Evolutionary conservation across 2,797 vertebrate genomes (phyloP), one percentile per base, ranked within the genome.

Genomic region (Cryptoblepharus egeriae): DNA sequence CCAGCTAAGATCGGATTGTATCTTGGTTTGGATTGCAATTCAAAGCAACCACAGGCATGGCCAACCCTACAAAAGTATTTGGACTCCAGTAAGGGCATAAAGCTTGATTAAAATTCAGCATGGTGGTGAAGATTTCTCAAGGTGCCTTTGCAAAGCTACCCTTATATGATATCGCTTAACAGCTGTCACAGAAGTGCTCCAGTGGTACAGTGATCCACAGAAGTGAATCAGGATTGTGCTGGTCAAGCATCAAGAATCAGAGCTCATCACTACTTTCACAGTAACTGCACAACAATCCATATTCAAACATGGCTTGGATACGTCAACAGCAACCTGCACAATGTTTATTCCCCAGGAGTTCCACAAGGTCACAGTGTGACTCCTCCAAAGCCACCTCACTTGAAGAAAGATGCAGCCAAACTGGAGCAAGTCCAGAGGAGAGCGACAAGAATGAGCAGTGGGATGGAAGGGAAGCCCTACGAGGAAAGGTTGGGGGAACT

Each of bases 211-310:
- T 15, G 71, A 81, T 57, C 79, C 79, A 74, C 24, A 67, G 49
- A 42, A 81, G 63, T 42, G 61, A 81, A 57, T 65, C 63, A 39
- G 79, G 71, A 61, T 79, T 71, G 78, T 71, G 68, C 55, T 32
- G 78, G 78, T 61, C 78, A 79, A 71, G 57, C 78, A 61, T 68
- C 68, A 79, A 61, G 78, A n/a, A 75, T 58, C 61, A 75, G 45
- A 67, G 30, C 71, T 74, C 71, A 81, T 75, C 79, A 81, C 60
- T 42, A 22, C 26, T 55, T 57, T 67, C 79, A 74, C 45, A 81
- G 61, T 65, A 81, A 81, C 71, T 74, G 61, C 71, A 75, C 71
- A 67, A 65, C 67, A 61, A 58, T 81, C 71, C 72, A 67, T 81
- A 81, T 75, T 81, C 71, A 81, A 75, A 73, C 49, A 67, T 75